Evolutionary conservation across 2,113 vertebrate genomes (phyloP).

Genomic region (Antechinus stuartii): DNA sequence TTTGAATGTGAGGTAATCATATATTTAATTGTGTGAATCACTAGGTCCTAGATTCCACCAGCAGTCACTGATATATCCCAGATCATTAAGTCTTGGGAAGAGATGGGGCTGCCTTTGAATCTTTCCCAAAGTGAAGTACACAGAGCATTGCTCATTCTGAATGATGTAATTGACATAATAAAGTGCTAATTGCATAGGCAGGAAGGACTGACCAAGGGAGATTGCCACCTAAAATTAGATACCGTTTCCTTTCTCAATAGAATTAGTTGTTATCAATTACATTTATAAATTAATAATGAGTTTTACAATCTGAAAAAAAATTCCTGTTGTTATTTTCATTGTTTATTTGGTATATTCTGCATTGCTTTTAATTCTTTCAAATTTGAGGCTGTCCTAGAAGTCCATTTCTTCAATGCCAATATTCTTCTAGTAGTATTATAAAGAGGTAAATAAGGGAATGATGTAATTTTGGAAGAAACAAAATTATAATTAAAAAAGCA

Average conservation of each 20-base stretch:
- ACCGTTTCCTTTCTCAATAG: background rate
- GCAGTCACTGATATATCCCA: background rate
- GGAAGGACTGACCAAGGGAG: background rate
- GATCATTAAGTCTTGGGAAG: background rate
- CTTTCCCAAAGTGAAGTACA: background rate
- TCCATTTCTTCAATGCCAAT: background rate
- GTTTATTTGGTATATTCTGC: background rate
- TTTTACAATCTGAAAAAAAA: background rate
- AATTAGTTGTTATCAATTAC: accelerated
- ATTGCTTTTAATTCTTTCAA: background rate
- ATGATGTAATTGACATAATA: background rate
- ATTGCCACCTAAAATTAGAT: background rate
- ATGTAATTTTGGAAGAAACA: background rate
- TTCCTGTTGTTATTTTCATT: background rate
- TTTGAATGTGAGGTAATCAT: background rate
- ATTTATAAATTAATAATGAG: background rate
- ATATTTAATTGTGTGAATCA: background rate
- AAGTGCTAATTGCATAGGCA: background rate
- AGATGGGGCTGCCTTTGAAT: background rate
- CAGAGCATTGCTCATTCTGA: background rate
- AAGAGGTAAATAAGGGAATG: background rate
- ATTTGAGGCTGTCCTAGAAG: background rate
- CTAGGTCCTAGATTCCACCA: background rate
- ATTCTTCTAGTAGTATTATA: background rate
- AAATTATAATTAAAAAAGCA: background rate